Evolutionary conservation across 2,113 vertebrate species (phyloP), one percentile per base, ranked within the genome.

Genomic region (Piaya cayana): DNA sequence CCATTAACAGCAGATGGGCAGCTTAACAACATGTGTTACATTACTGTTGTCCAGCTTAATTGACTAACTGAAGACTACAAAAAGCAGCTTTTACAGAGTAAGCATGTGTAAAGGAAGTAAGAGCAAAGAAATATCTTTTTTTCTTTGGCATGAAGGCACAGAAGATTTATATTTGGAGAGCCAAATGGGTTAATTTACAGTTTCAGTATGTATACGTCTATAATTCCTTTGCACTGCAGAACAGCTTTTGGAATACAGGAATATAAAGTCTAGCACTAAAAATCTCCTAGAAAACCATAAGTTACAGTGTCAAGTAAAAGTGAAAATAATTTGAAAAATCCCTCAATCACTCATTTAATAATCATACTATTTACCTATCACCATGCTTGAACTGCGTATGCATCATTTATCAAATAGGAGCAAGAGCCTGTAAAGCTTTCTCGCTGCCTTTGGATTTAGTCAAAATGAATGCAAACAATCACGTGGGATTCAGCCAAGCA

Each of bases 381-480:
- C 22, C 84, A 78, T 82, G 88, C 65, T 94, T 26, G 56, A 45
- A 87, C 37, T 60, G 68, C 96, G 60, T 53, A 78, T 4, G 77
- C 67, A 90, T 70, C 88, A 94, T 97, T 82, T 96, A 94, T 90
- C 90, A 95, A 78, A 87, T 2, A 85, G 86, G 82, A 97, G 92
- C 90, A 88, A 91, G 93, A 96, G 89, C 90, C 80, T 71, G 91
- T 86, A 92, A 95, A 97, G 96, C 92, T 91, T 96, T 94, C 96
- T 86, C 87, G 81, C 98, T 98, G 97, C 97, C 96, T 97, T 96
- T 18, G 93, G 92, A 86, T 97, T 97, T 92, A 96, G 98, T 97
- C 97, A 97, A 97, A 97, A 98, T 98, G 98, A 98, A 98, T 98
- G 98, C 98, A 98, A 98, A 98, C 97, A 95, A 97, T 98, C 98